Percentiles rank a stretch among this genome's conserved stretches.
phyloP scores from a whole-genome alignment of 1,140 invertebrate species.

The Amphibalanus amphitrite region DNA sequence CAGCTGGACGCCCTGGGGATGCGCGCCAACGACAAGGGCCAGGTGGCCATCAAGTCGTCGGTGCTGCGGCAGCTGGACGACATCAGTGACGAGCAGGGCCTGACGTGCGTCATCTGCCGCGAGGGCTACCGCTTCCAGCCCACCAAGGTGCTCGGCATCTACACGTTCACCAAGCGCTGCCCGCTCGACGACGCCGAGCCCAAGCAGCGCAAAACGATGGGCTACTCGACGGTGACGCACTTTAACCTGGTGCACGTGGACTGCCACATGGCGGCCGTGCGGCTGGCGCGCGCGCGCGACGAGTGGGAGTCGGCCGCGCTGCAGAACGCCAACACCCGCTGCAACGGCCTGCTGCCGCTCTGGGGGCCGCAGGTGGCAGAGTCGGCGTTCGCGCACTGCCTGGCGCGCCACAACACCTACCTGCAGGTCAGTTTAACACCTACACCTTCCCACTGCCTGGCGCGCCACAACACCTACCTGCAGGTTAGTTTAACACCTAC shows the following conservation, averaged over 20 bases:
- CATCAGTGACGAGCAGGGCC: slow-evolving; percentile 35
- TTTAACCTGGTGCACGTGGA: slow-evolving; percentile 97
- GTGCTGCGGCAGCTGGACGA: slow-evolving; percentile 35
- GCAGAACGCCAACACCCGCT: slow-evolving; percentile 93
- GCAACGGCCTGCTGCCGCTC: slow-evolving; percentile 85
- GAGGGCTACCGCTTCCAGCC: slow-evolving; percentile 67
- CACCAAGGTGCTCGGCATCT: slow-evolving; percentile 66
- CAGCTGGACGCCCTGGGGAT: slow-evolving; percentile 88
- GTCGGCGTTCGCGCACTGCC: slow-evolving; percentile 78
- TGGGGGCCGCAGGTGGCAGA: slow-evolving; percentile 94
- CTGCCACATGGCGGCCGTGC: slow-evolving; percentile 91
- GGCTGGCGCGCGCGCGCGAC: slow-evolving; percentile 53
- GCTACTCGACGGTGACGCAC: slow-evolving; percentile 86
- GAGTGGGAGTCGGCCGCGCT: slow-evolving; percentile 96
- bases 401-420: slow-evolving; percentile 43
- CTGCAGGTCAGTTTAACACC: slow-evolving; percentile 43
- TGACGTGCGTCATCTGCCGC: slow-evolving; percentile 86
- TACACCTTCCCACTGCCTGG: too few relatives aligned
- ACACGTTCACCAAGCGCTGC: slow-evolving; percentile 91
- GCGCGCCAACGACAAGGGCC: slow-evolving; percentile 83
- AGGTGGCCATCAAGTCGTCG: slow-evolving; percentile 32
- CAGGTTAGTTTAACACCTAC: too few relatives aligned
- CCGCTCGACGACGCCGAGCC: slow-evolving; percentile 86
- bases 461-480: too few relatives aligned
- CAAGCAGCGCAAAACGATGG: slow-evolving; percentile 42